Evolutionary conservation across 2,113 vertebrate species (phyloP), one percentile per base, ranked within the genome.

Genomic region (Columba livia): DNA sequence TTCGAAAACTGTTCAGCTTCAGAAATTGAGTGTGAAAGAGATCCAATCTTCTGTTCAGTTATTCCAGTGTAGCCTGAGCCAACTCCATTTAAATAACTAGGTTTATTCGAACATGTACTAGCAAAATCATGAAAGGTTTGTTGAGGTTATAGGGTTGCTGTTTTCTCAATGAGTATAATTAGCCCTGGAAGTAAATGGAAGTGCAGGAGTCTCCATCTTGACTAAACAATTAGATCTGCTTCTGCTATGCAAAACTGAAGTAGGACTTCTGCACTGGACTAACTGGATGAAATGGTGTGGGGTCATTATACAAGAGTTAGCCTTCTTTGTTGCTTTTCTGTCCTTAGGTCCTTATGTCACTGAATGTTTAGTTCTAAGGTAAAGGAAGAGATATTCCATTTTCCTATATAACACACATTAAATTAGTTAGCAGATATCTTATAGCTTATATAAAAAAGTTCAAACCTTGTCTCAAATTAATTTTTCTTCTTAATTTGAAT

Each of bases 1-100:
- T 93, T 87, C 80, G 61, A 92, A 94, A 88, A 92, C 23, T n/a
- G 23, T 47, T 86, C 25, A 62, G 69, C 50, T 75, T 67, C 81
- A 69, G 53, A 92, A 89, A 72, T 0, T 40, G 14, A 40, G 15
- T 36, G 38, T 44, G 56, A 67, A 80, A 62, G 38, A 72, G 23
- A 65, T 56, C 7, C 36, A 61, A 17, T 69, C 31, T 23, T 57
- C 6, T 54, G 9, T 71, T 89, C 31, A 32, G 53, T 85, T 89
- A 82, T 71, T 87, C 69, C 58, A 50, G 32, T 26, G 13, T 42
- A 85, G 84, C n/a, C 24, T 67, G 42, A 94, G n/a, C 15, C 32
- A 82, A 51, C 34, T 70, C 26, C 23, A 51, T 58, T 88, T 61
- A 79, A 89, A 47, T 58, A 69, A 85, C 36, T 69, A 50, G 28